phyloP scores from a whole-genome alignment of 2,113 vertebrate genomes.

The Rousettus leschenaultii region DNA sequence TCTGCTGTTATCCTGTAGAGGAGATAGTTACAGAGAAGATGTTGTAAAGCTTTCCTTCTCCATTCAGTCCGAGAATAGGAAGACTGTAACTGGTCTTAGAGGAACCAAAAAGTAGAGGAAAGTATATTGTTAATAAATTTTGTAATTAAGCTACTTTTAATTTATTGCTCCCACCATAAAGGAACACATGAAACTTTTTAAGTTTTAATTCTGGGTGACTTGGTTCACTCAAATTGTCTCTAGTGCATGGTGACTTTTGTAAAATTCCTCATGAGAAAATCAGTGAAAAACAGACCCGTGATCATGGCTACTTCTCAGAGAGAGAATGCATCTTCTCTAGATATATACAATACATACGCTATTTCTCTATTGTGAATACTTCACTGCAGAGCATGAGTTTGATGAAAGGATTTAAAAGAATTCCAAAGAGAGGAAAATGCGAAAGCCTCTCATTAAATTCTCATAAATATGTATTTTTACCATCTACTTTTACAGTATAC shows the following conservation, averaged over 20 bases:
- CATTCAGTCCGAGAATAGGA: background rate
- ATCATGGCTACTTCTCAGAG: background rate
- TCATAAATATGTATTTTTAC: background rate
- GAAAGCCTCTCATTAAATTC: background rate
- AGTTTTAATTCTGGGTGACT: background rate
- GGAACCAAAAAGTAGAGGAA: background rate
- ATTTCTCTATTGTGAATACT: background rate
- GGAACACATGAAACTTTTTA: background rate
- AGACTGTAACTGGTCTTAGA: background rate
- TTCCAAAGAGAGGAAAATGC: background rate
- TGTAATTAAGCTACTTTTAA: background rate
- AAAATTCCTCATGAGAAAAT: background rate
- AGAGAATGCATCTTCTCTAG: background rate
- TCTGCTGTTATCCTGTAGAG: background rate
- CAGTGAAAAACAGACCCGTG: background rate
- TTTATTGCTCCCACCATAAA: background rate
- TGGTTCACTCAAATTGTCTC: background rate
- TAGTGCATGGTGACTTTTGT: background rate
- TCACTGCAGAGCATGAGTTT: background rate
- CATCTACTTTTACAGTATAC: background rate
- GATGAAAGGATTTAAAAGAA: background rate
- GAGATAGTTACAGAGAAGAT: background rate
- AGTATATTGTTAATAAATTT: background rate
- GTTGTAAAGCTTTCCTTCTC: background rate
- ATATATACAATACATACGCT: rapidly evolving